Percentiles rank a stretch among this genome's conserved stretches.
These are phyloP conservation scores for Sarcophaga bullata DNA, from an alignment of 1,140 invertebrate genomes.

Conservation along the genomic window DNA sequence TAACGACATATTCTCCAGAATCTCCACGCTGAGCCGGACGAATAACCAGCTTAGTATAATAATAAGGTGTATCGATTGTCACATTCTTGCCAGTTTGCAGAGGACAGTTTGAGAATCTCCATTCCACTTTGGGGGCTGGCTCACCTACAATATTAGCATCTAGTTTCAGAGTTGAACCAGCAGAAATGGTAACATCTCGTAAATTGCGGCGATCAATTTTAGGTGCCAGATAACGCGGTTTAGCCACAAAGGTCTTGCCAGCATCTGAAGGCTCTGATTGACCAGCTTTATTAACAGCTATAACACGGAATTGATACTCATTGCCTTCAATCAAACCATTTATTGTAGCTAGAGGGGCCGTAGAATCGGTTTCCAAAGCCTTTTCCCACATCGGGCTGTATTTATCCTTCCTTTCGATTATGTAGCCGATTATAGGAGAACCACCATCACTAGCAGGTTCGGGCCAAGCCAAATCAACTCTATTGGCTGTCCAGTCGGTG, in stretches of 20 bases:
- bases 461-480: constrained; percentile 88
- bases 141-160: constrained; percentile 92
- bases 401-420: constrained; percentile 97
- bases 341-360: constrained; percentile 78
- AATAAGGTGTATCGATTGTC: constrained; percentile 84
- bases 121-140: constrained; percentile 89
- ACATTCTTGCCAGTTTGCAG: constrained; percentile 68
- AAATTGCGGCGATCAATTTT: constrained; percentile 94
- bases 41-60: constrained; percentile 88
- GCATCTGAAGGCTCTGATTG: constrained; percentile 88
- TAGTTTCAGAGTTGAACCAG: constrained; percentile 90
- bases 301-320: constrained; percentile 98
- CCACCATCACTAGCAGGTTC: constrained; percentile 87
- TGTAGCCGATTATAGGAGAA: constrained; percentile 91
- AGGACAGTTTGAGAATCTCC: constrained; percentile 78
- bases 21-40: constrained; percentile 83
- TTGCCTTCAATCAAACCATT: constrained; percentile 94
- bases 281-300: constrained; percentile 94
- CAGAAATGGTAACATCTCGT: constrained; percentile 88
- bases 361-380: constrained; percentile 80
- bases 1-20: constrained; percentile 89
- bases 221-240: constrained; percentile 90
- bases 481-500: constrained; percentile 91
- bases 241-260: constrained; percentile 90
- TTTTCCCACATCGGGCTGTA: constrained; percentile 94